Conservation (phyloP, 1,140 invertebrate species). For the Orius insidiosus region DNA sequence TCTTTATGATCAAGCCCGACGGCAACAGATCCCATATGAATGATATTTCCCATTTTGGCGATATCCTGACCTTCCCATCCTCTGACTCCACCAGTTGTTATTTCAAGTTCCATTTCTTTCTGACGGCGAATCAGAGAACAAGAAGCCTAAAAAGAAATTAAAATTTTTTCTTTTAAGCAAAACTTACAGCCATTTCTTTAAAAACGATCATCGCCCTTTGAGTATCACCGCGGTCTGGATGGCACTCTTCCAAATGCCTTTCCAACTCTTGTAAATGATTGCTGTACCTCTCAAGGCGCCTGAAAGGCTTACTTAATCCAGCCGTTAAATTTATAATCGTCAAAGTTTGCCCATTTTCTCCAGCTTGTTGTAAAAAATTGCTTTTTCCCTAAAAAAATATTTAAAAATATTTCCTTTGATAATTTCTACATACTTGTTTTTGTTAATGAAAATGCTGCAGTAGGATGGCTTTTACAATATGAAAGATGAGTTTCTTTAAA, state of each 20-base stretch:
- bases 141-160: constrained; percentile 39
- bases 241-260: constrained; percentile 83
- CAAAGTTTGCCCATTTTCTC: constrained; percentile 2
- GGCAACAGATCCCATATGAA: constrained; percentile 73
- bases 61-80: constrained; percentile 88
- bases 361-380: constrained; percentile 6
- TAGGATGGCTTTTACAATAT: constrained; percentile 85
- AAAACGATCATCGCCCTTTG: constrained; percentile 86
- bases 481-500: constrained; percentile 70
- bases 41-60: constrained; percentile 50
- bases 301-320: constrained; percentile 84
- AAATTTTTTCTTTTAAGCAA: constrained; percentile 3
- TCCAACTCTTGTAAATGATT: constrained; percentile 87
- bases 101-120: constrained; percentile 89
- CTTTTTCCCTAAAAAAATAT: constrained; percentile 4
- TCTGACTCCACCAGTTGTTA: constrained; percentile 77
- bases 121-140: constrained; percentile 76
- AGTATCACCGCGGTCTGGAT: constrained; percentile 88
- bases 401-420: neutral
- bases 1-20: constrained; percentile 66
- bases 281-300: constrained; percentile 86
- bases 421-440: constrained; percentile 51
- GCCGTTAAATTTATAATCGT: constrained; percentile 45
- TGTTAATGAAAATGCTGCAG: constrained; percentile 80
- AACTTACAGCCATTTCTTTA: constrained; percentile 79